Evolutionary conservation across 2,888 invertebrate species (phyloP).

Genomic region (Chaetogeoica ovagalla): DNA sequence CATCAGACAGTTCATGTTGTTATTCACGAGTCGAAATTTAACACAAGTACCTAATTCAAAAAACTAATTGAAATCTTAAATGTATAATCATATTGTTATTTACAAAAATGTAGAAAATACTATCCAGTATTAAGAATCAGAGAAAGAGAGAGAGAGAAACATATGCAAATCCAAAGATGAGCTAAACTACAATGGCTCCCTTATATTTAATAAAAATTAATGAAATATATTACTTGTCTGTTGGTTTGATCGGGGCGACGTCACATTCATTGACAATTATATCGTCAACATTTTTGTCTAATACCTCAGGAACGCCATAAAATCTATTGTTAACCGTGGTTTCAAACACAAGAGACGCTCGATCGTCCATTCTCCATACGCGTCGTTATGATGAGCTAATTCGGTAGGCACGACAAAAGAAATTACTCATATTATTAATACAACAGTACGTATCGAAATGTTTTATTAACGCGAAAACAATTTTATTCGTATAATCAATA

Average conservation of each 20-base stretch:
- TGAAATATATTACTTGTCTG: constrained; percentile 22
- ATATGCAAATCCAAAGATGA: neutral
- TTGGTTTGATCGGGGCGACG: constrained; percentile 17
- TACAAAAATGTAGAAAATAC: no score
- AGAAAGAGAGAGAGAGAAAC: neutral
- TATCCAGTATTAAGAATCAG: no score
- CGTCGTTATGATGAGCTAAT: neutral
- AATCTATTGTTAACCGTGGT: neutral
- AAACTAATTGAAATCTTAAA: no score
- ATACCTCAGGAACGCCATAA: constrained; percentile 36
- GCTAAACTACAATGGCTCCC: neutral
- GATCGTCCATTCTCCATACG: constrained; percentile 18
- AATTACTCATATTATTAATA: no score
- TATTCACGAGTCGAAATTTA: no score
- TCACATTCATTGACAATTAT: constrained; percentile 39
- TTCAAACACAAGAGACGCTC: constrained; percentile 4
- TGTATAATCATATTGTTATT: no score
- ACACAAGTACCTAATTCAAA: no score
- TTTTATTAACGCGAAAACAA: no score
- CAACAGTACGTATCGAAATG: no score
- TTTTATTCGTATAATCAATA: no score
- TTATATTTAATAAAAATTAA: neutral
- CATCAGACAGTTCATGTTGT: no score
- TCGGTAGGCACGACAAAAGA: no score
- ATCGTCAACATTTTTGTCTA: constrained; percentile 39